phyloP scores from a whole-genome alignment of 2,888 invertebrate species.

The Pycnomerus fuliginosus region DNA sequence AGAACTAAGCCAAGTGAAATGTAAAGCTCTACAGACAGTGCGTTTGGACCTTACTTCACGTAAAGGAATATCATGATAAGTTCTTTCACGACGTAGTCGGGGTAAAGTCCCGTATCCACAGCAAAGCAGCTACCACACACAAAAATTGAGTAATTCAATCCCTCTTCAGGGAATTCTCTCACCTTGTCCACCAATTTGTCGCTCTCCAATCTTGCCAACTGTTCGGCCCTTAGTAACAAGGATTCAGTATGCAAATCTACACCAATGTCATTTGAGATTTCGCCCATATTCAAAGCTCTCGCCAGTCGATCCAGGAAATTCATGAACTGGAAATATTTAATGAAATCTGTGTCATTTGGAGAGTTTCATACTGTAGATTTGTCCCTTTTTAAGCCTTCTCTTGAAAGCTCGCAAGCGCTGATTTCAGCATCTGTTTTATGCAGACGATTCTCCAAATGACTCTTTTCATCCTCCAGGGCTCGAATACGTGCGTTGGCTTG shows the following conservation, averaged over 20 bases:
- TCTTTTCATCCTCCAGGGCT: constrained; percentile 73
- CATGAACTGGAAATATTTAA: constrained; percentile 67
- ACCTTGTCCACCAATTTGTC: constrained; percentile 84
- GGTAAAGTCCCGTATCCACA: constrained; percentile 72
- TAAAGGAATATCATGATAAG: constrained; percentile 76
- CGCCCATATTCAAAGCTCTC: constrained; percentile 81
- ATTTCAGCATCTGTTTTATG: constrained; percentile 80
- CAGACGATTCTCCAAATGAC: constrained; percentile 70
- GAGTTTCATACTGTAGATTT: constrained; percentile 67
- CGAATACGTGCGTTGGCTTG: constrained; percentile 65
- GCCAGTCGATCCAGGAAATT: constrained; percentile 82
- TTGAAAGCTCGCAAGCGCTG: constrained; percentile 67
- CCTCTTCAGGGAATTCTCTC: constrained; percentile 24
- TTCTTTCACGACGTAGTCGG: constrained; percentile 73
- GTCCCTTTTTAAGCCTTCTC: constrained; percentile 72
- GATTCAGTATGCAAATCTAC: constrained; percentile 83
- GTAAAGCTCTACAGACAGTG: too few species aligned
- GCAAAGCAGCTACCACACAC: constrained; percentile 65
- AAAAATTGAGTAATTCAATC: constrained; percentile 17
- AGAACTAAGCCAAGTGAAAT: constrained; percentile 8
- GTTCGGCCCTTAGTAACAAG: constrained; percentile 81
- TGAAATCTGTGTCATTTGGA: too few species aligned
- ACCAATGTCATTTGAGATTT: constrained; percentile 77
- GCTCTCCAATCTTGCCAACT: constrained; percentile 75
- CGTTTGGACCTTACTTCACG: constrained; percentile 68